Percentiles rank a stretch among this genome's conserved stretches.
Evolutionary conservation across 2,888 invertebrate genomes (phyloP).

Genomic region (Julus scanicus): DNA sequence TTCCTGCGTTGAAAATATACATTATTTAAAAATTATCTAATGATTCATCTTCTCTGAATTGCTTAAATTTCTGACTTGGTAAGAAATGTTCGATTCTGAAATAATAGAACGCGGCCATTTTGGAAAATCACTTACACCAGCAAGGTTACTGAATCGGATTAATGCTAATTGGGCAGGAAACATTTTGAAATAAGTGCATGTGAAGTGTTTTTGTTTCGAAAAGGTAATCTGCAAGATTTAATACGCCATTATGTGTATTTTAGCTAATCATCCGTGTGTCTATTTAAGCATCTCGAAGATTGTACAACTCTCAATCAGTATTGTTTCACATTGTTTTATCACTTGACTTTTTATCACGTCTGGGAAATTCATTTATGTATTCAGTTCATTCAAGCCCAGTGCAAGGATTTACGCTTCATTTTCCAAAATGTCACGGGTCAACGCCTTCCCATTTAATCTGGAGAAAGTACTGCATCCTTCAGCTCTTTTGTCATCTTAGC

Average conservation of each 20-base stretch:
- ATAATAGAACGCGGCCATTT: too few relatives aligned
- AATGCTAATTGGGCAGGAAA: not conserved
- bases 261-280: not conserved
- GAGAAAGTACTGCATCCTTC: not conserved
- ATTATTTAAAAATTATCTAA: too few relatives aligned
- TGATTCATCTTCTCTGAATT: too few relatives aligned
- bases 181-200: not conserved
- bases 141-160: too few relatives aligned
- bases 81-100: too few relatives aligned
- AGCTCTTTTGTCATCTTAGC: not conserved
- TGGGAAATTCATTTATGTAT: not conserved
- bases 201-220: too few relatives aligned
- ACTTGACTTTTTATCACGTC: not conserved
- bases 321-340: not conserved
- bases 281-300: slow-evolving; percentile 5
- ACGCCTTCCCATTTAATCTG: not conserved
- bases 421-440: slow-evolving; percentile 30
- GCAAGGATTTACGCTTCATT: slow-evolving; percentile 10
- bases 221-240: not conserved
- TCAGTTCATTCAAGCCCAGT: not conserved
- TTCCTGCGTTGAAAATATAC: too few relatives aligned
- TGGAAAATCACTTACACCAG: too few relatives aligned
- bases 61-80: too few relatives aligned
- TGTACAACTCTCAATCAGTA: not conserved
- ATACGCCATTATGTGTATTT: not conserved